Percentiles rank a stretch among this genome's conserved stretches.
phyloP scores from a whole-genome alignment of 2,888 invertebrate species.

The Leptopilina drosophilae region DNA sequence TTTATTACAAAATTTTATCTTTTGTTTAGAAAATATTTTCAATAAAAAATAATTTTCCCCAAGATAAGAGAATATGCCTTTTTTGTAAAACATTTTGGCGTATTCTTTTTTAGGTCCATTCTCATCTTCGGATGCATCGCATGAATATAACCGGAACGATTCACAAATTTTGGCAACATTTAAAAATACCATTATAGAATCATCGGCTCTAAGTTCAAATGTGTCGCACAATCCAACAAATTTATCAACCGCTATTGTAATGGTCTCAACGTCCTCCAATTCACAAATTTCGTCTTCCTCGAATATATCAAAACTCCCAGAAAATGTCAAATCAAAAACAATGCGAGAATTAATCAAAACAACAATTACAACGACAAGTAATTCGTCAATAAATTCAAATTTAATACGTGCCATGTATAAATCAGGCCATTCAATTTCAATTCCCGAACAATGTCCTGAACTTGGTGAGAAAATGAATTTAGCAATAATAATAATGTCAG shows the following conservation, averaged over 20 bases:
- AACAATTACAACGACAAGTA: constrained; percentile 51
- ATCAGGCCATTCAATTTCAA: constrained; percentile 67
- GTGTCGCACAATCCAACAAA: constrained; percentile 53
- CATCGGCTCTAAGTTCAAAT: constrained; percentile 48
- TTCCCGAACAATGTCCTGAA: constrained; percentile 70
- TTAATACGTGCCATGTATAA: constrained; percentile 70
- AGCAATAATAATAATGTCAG: constrained; percentile 83
- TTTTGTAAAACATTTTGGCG: constrained; percentile 19
- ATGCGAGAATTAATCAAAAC: constrained; percentile 12
- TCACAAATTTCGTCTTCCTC: constrained; percentile 59
- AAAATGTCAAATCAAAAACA: constrained; percentile 49
- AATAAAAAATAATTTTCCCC: not conserved
- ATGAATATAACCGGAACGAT: constrained; percentile 59
- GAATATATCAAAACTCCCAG: constrained; percentile 52
- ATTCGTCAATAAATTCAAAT: constrained; percentile 76
- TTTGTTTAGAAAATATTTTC: not conserved
- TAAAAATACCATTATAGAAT: constrained; percentile 60
- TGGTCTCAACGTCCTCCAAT: constrained; percentile 51
- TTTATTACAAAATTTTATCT: not conserved
- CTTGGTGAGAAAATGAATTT: constrained; percentile 74
- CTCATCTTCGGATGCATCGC: constrained; percentile 50
- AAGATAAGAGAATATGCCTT: constrained; percentile 25
- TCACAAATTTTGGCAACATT: constrained; percentile 33
- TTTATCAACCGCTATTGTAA: constrained; percentile 50
- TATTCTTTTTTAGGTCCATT: constrained; percentile 59